Percentiles rank a stretch among this genome's conserved stretches.
phyloP scores from a whole-genome alignment of 2,888 invertebrate species.

The Caenorhabditis wallacei region DNA sequence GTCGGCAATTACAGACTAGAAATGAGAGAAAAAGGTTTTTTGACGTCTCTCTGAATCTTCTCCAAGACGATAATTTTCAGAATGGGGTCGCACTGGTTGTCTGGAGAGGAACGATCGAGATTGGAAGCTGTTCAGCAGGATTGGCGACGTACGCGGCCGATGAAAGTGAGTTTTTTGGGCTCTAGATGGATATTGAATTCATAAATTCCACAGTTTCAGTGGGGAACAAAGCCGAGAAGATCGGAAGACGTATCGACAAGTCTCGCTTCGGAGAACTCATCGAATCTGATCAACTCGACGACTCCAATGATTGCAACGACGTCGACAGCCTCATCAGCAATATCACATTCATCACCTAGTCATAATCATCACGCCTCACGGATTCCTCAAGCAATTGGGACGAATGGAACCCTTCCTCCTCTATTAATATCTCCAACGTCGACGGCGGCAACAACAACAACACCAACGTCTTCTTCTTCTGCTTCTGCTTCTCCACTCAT shows the following conservation, averaged over 20 bases:
- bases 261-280: not conserved
- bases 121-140: conserved; percentile 82
- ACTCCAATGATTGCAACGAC: conserved; percentile 14
- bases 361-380: conserved; percentile 36
- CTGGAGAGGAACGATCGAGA: conserved; percentile 80
- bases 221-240: conserved; percentile 45
- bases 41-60: not conserved
- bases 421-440: conserved; percentile 32
- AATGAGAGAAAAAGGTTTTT: conserved; percentile 60
- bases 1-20: conserved; percentile 59
- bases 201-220: conserved; percentile 28
- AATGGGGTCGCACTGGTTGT: conserved; percentile 74
- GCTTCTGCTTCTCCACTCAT: not conserved
- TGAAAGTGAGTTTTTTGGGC: conserved; percentile 55
- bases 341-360: conserved; percentile 10
- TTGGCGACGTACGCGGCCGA: conserved; percentile 80
- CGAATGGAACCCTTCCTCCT: conserved; percentile 44
- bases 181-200: no score
- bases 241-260: conserved; percentile 28
- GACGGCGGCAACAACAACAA: no score
- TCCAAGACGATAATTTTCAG: conserved; percentile 47
- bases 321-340: conserved; percentile 27
- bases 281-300: conserved; percentile 13
- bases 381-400: conserved; percentile 51
- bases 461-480: no score